Evolutionary conservation across 1,140 invertebrate species (phyloP), one percentile per base, ranked within the genome.

Genomic region (Chelonus insularis): DNA sequence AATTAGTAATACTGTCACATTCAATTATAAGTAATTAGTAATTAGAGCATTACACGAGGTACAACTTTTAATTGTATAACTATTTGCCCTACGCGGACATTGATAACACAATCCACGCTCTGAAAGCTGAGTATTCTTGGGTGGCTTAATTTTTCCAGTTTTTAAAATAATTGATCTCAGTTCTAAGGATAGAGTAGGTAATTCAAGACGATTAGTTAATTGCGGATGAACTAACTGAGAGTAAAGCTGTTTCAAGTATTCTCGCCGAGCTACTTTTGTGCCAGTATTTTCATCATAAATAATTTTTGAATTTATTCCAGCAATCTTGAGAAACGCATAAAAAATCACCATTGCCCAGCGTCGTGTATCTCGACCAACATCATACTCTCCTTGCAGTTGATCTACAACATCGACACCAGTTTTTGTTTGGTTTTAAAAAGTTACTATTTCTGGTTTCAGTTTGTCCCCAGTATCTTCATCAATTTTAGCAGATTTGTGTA

Each of bases 341-440:
- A 76, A 77, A 39, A 76, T 25, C 21, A 59, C 65, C 58, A 70
- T 63, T n/a, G 74, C 69, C 76, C 76, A 78, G 37, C 69, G 39
- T 47, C 65, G 65, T 23, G 62, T 68, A 20, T 57, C 61, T 60
- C 74, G 67, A 12, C 60, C 51, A n/a, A 68, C 66, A 39, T 58
- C 64, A 64, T 75, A 77, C 25, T 8, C 66, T 11, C 52, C 64
- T 32, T 69, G 65, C 37, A 72, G 51, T 56, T 76, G 18, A 63
- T 79, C 75, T 57, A 75, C 69, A 14, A 60, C 37, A 73, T 77
- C 72, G 1, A 77, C 75, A 7, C 72, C 74, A 29, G 50, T 62
- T 60, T 76, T 72, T 58, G 67, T 76, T n/a, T 23, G 29, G 57
- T 77, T 74, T 56, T 73, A 74, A 66, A 69, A 68, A 48, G 64